Conservation (phyloP, 2,888 invertebrate genomes). For the Argyresthia goedartella region DNA sequence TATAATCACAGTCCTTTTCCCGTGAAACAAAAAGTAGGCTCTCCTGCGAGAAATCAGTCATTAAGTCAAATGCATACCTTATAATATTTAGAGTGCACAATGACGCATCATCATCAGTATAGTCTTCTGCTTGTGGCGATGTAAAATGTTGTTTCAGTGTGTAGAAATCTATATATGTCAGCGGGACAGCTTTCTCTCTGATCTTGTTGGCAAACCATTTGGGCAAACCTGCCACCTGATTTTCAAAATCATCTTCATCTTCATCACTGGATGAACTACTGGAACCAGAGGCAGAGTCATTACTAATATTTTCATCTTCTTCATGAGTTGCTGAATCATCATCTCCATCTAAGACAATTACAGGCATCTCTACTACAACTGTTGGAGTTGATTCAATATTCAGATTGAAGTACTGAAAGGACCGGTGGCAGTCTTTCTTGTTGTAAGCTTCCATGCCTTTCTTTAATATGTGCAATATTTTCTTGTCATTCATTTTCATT, state of each 20-base stretch:
- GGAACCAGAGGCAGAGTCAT: neutral
- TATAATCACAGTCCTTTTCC: slow-evolving; percentile 36
- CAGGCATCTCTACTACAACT: neutral
- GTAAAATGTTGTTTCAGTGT: slow-evolving; percentile 75
- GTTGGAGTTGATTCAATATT: neutral
- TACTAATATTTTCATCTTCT: slow-evolving; percentile 12
- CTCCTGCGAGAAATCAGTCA: slow-evolving; percentile 48
- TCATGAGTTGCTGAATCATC: slow-evolving; percentile 12
- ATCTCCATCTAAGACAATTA: slow-evolving; percentile 7
- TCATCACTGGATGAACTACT: neutral
- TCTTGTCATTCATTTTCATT: slow-evolving; percentile 68
- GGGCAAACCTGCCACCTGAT: slow-evolving; percentile 24
- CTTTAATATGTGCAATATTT: slow-evolving; percentile 70
- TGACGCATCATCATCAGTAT: slow-evolving; percentile 70
- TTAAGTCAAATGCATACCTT: slow-evolving; percentile 66
- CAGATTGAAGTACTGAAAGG: slow-evolving; percentile 41
- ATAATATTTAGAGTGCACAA: slow-evolving; percentile 73
- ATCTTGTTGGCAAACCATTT: slow-evolving; percentile 28
- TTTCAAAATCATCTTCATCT: slow-evolving; percentile 12
- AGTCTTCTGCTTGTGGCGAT: slow-evolving; percentile 80
- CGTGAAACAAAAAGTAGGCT: slow-evolving; percentile 44
- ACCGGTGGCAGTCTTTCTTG: slow-evolving; percentile 64
- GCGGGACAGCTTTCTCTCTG: slow-evolving; percentile 71
- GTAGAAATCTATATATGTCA: slow-evolving; percentile 77
- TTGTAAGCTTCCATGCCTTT: slow-evolving; percentile 76